These are phyloP conservation scores for Erethizon dorsatum DNA, from an alignment of 2,797 vertebrate genomes.

Conservation along the genomic window DNA sequence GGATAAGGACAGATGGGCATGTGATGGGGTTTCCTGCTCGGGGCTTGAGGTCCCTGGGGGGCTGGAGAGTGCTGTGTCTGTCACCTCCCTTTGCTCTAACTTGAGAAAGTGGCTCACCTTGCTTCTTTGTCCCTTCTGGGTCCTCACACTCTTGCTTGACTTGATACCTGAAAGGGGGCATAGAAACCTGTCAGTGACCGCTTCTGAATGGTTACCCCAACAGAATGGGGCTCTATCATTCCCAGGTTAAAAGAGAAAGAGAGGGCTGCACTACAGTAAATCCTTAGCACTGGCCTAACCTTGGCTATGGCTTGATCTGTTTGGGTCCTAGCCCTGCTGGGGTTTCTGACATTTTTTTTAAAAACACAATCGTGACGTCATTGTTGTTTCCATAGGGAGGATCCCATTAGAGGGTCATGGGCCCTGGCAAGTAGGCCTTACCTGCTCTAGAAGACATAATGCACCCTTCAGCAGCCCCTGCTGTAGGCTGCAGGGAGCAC, in stretches of 20 bases:
- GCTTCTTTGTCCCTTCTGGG: background rate
- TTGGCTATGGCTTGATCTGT: background rate
- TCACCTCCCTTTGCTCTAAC: background rate
- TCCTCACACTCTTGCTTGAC: background rate
- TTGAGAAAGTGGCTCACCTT: background rate
- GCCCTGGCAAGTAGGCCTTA: background rate
- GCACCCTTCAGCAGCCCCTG: background rate
- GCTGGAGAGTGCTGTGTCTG: background rate
- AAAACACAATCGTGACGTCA: background rate
- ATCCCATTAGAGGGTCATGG: background rate
- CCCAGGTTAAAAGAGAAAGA: background rate
- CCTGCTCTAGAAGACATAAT: background rate
- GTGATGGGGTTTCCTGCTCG: background rate
- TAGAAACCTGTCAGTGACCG: no score
- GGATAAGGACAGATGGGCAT: background rate
- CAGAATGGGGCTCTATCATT: background rate
- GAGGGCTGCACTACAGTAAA: background rate
- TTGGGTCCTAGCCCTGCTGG: background rate
- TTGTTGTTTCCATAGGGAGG: background rate
- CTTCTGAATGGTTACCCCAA: background rate
- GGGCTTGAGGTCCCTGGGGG: background rate
- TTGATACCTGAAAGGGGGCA: background rate
- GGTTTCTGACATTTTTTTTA: background rate
- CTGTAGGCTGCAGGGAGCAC: background rate
- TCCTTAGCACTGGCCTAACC: background rate